Conservation (phyloP, 2,888 invertebrate species). For the Ethmia dodecea region DNA sequence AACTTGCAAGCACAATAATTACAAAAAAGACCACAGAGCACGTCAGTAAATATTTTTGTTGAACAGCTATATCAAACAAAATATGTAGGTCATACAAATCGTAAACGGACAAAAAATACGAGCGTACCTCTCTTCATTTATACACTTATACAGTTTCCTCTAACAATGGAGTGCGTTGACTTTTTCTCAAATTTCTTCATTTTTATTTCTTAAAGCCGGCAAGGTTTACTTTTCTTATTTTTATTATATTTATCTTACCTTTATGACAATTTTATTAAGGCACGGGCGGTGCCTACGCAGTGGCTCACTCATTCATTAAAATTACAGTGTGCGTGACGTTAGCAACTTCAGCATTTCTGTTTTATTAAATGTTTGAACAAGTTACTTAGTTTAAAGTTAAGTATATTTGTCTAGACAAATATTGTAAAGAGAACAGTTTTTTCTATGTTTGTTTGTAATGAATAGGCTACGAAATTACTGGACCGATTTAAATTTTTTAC, state of each 20-base stretch:
- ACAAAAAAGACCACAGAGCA: no score
- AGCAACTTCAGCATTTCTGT: slow-evolving; percentile 18
- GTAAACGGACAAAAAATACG: slow-evolving; percentile 23
- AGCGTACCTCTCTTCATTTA: slow-evolving; percentile 26
- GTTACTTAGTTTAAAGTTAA: no score
- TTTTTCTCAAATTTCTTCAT: slow-evolving; percentile 31
- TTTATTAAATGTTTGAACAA: no score
- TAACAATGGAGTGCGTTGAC: slow-evolving; percentile 47
- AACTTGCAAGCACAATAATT: no score
- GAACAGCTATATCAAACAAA: no score
- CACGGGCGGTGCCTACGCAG: slow-evolving; percentile 48
- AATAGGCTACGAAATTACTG: no score
- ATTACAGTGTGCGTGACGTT: slow-evolving; percentile 32
- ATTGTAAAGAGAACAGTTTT: no score
- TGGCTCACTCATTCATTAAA: slow-evolving; percentile 56
- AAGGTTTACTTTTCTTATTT: slow-evolving; percentile 29
- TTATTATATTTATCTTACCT: slow-evolving; percentile 50
- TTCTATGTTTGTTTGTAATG: no score
- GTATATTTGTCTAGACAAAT: no score
- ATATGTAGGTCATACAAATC: slow-evolving; percentile 18
- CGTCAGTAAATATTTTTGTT: no score
- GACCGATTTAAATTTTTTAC: no score
- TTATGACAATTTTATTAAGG: slow-evolving; percentile 70
- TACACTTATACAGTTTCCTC: slow-evolving; percentile 29
- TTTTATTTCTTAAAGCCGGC: slow-evolving; percentile 29